Conservation (phyloP, 2,797 vertebrate genomes). For the Atherinosoma microstoma region DNA sequence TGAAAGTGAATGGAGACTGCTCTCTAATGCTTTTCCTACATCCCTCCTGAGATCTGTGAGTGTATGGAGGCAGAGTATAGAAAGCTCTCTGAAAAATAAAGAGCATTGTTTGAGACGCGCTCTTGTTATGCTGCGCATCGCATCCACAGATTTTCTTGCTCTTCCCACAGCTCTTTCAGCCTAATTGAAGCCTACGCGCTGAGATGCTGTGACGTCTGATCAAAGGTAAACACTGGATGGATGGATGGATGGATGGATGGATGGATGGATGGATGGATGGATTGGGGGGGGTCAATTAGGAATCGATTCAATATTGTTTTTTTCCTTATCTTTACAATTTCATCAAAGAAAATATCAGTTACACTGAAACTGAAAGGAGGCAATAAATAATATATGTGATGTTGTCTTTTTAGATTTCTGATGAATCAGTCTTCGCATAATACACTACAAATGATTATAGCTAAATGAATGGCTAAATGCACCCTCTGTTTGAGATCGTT, state of each 20-base stretch:
- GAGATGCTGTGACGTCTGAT: constrained; percentile 44
- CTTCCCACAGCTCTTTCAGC: constrained; percentile 61
- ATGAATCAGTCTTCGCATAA: constrained; percentile 1
- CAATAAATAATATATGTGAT: constrained; percentile 31
- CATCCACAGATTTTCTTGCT: constrained; percentile 32
- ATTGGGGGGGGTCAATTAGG: no score
- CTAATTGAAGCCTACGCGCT: constrained; percentile 54
- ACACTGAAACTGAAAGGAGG: constrained; percentile 12
- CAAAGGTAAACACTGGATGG: constrained; percentile 41
- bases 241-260: no score
- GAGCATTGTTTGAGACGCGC: constrained; percentile 67
- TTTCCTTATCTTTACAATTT: constrained; percentile 44
- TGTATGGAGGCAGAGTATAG: constrained; percentile 27
- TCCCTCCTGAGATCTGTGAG: constrained; percentile 66
- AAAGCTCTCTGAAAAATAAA: constrained; percentile 65
- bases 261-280: no score
- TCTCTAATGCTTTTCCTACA: constrained; percentile 72
- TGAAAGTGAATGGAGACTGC: constrained; percentile 76
- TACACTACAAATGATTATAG: constrained; percentile 23
- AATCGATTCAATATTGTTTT: constrained; percentile 46
- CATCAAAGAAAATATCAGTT: constrained; percentile 25
- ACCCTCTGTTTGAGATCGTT: not conserved
- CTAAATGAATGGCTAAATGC: constrained; percentile 3
- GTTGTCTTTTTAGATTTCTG: constrained; percentile 18
- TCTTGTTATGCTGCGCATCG: constrained; percentile 56